Percentiles rank a stretch among this genome's conserved stretches.
These are phyloP conservation scores for Hermodice carunculata DNA, from an alignment of 2,888 invertebrate species.

Conservation along the genomic window DNA sequence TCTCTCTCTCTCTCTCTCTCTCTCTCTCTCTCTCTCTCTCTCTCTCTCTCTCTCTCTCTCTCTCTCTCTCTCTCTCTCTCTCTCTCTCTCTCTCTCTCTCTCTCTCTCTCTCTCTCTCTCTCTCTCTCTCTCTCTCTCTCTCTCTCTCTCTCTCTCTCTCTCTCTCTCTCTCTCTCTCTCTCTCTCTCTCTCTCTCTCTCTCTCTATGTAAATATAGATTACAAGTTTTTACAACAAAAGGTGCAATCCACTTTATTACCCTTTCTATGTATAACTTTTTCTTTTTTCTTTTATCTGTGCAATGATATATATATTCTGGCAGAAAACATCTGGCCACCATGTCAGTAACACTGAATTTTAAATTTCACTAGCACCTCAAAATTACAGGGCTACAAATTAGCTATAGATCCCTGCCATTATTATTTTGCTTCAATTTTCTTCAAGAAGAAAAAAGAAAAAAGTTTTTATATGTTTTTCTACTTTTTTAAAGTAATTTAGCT, in stretches of 20 bases:
- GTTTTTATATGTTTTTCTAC: too few relatives aligned
- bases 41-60: not conserved
- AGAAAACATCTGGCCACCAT: too few relatives aligned
- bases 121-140: constrained; percentile 25
- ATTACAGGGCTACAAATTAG: too few relatives aligned
- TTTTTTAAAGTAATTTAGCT: too few relatives aligned
- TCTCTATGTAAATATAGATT: not conserved
- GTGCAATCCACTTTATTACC: not conserved
- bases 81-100: constrained; percentile 9
- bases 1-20: constrained; percentile 15
- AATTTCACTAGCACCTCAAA: too few relatives aligned
- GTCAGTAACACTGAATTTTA: too few relatives aligned
- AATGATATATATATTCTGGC: constrained; percentile 18
- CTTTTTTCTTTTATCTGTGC: constrained; percentile 3
- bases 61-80: constrained; percentile 15
- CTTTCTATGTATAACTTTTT: not conserved
- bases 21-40: not conserved
- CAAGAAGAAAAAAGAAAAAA: too few relatives aligned
- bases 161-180: not conserved
- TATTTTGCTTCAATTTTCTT: too few relatives aligned
- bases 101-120: constrained; percentile 2
- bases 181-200: constrained; percentile 6
- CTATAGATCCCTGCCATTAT: too few relatives aligned
- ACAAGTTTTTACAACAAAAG: not conserved
- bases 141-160: constrained; percentile 66